These are phyloP conservation scores for Rhipidura dahli DNA, from an alignment of 2,113 vertebrate genomes.

Conservation along the genomic window DNA sequence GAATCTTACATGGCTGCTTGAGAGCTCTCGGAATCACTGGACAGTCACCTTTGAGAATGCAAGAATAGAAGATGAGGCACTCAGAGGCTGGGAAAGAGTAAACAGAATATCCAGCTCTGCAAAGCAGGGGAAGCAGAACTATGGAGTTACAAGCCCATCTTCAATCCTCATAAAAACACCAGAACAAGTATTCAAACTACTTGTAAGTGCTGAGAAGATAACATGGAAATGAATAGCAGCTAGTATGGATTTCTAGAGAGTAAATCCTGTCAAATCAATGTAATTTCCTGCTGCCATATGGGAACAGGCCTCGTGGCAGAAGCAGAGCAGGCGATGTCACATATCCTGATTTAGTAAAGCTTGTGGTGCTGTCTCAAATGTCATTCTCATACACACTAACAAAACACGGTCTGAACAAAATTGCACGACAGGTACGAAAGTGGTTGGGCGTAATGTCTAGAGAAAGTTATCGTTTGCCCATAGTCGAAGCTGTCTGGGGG, in stretches of 20 bases:
- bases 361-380: neutral
- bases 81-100: neutral
- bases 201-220: neutral
- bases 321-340: neutral
- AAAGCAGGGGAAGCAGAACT: neutral
- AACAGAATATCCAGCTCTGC: neutral
- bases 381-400: neutral
- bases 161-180: neutral
- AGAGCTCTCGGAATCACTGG: neutral
- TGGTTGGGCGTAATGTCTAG: fast-evolving
- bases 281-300: neutral
- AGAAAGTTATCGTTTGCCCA: neutral
- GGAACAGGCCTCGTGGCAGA: neutral
- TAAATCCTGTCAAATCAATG: conserved; percentile 38
- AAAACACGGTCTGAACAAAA: neutral
- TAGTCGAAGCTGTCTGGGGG: neutral
- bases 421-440: neutral
- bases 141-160: neutral
- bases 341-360: neutral
- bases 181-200: conserved; percentile 6
- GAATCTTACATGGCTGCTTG: neutral
- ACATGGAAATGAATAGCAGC: neutral
- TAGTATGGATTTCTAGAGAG: conserved; percentile 1
- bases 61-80: neutral
- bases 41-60: neutral